A percentile compares a stretch with the other conserved stretches of the same genome.
phyloP scores from a whole-genome alignment of 2,888 invertebrate species.

The Tetragonula carbonaria region DNA sequence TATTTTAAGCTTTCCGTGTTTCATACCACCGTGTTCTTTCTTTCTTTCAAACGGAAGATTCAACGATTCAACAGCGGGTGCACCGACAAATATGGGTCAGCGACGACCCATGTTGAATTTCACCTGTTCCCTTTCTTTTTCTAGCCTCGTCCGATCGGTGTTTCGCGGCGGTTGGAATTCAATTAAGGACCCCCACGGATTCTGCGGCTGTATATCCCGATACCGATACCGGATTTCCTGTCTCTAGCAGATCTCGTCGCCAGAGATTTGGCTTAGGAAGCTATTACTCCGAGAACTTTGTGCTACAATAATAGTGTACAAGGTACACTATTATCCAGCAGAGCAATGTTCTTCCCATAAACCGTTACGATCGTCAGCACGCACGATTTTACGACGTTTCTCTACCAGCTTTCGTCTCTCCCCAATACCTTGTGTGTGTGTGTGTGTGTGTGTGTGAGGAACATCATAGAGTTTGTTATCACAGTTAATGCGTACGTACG shows the following conservation, averaged over 20 bases:
- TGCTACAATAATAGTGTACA: slow-evolving; percentile 37
- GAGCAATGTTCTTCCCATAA: slow-evolving; percentile 48
- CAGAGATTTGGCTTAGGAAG: slow-evolving; percentile 62
- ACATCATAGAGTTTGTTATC: background rate
- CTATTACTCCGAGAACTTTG: slow-evolving; percentile 56
- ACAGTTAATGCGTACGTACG: background rate
- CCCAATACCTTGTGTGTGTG: background rate
- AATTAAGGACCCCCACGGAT: slow-evolving; percentile 50
- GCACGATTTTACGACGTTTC: slow-evolving; percentile 12
- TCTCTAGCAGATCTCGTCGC: slow-evolving; percentile 47
- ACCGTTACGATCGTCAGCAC: slow-evolving; percentile 23
- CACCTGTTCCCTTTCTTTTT: slow-evolving; percentile 2
- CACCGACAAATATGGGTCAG: background rate
- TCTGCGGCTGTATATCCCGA: slow-evolving; percentile 38
- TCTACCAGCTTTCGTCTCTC: background rate
- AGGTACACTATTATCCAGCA: slow-evolving; percentile 39
- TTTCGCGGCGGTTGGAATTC: slow-evolving; percentile 41
- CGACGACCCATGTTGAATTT: background rate
- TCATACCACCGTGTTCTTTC: too few species aligned
- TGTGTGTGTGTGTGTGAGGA: too few species aligned
- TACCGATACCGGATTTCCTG: slow-evolving; percentile 42
- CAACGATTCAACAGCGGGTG: background rate
- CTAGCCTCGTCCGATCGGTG: slow-evolving; percentile 29
- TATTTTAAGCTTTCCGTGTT: background rate
- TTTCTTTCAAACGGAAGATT: background rate